A percentile compares a stretch with the other conserved stretches of the same genome.
phyloP scores from a whole-genome alignment of 2,113 vertebrate species.

The Motacilla tschutschensis region DNA sequence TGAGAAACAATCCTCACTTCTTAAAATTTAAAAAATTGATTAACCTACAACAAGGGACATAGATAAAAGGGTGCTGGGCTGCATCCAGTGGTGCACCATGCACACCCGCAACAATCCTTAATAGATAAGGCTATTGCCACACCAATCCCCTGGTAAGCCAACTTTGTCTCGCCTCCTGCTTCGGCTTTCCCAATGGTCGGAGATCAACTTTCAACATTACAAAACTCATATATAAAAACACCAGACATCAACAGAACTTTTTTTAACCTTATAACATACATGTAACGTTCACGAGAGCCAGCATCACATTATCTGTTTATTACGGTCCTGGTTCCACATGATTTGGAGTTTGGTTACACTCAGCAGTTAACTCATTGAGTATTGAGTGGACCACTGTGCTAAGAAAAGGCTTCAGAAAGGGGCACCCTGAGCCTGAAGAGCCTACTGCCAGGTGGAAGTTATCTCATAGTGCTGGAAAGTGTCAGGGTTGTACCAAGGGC shows the following conservation, averaged over 20 bases:
- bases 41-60: too few species aligned
- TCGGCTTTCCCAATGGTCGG: fast-evolving
- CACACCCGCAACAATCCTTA: neutral
- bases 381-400: too few species aligned
- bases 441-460: neutral
- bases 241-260: neutral
- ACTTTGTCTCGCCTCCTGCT: fast-evolving
- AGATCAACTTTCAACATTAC: neutral
- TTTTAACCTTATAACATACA: neutral
- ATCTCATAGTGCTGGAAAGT: neutral
- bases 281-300: fast-evolving
- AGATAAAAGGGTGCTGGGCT: neutral
- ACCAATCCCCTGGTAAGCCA: neutral
- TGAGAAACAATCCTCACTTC: neutral
- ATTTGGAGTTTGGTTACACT: neutral
- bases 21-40: neutral
- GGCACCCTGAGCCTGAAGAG: neutral
- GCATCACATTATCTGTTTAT: fast-evolving
- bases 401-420: neutral
- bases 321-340: neutral
- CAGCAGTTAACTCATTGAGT: neutral
- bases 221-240: neutral
- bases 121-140: too few species aligned
- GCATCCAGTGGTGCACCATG: neutral
- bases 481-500: neutral